Base-by-base conservation (phyloP, 2,888 invertebrate species). In the Catonia carolina region DNA sequence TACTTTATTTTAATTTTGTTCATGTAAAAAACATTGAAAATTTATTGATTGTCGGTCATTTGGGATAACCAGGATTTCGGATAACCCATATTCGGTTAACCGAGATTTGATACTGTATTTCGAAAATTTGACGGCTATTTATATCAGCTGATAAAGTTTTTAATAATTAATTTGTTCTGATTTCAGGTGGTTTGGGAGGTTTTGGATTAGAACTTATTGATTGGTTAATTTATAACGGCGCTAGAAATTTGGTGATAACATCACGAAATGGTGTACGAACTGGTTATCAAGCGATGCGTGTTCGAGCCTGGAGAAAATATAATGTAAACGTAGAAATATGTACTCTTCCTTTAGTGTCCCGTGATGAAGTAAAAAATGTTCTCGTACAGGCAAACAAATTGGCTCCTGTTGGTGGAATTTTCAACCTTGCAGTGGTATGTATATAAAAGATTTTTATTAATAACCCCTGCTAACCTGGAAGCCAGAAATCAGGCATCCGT, bases 151-250 rank as follows among this genome's bases (percentile, higher is more conserved):
- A n/a, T n/a, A n/a, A n/a, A n/a, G n/a, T n/a, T n/a, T n/a, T n/a
- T n/a, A n/a, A n/a, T n/a, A n/a, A n/a, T n/a, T n/a, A n/a, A n/a
- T n/a, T n/a, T n/a, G n/a, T n/a, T n/a, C n/a, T n/a, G n/a, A n/a
- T n/a, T n/a, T n/a, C 49, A 56, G 60, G 85, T 56, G 95, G 97
- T 52, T 79, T 97, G 49, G 98, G 97, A 62, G 97, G 97, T 4
- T 96, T 98, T 74, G 97, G 97, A 18, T 76, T 97, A 62, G 97
- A 98, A 75, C 76, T 98, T 63, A 84, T 86, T 39, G 81, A 87
- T 63, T 95, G 95, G 95, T 75, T 98, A 71, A 82, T 91, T 55
- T 75, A 76, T 51, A 83, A 95, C 60, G 97, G 97, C 12, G 95
- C 94, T 22, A 84, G 78, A 54, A 80, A 84, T 64, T 73, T 98